Evolutionary conservation across 2,113 vertebrate genomes (phyloP).

Genomic region (Sinocyclocheilus anshuiensis): DNA sequence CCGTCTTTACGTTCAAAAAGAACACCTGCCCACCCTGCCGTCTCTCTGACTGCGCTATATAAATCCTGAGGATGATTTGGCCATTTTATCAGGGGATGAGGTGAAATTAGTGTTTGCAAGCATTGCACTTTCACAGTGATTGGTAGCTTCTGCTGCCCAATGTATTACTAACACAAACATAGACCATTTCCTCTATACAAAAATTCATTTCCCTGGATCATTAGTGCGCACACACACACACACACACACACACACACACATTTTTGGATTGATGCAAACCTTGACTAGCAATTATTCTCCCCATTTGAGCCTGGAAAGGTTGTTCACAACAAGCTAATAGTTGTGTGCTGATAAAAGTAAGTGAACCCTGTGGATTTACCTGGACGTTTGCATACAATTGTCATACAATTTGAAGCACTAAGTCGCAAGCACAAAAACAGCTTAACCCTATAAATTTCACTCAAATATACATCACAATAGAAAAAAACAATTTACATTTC

Average conservation of each 20-base stretch:
- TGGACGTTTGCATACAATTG: neutral
- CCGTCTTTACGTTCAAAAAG: neutral
- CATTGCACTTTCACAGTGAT: constrained; percentile 25
- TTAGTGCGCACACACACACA: neutral
- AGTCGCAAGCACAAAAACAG: neutral
- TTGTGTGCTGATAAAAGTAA: neutral
- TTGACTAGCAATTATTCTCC: neutral
- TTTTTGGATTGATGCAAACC: neutral
- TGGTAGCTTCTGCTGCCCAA: neutral
- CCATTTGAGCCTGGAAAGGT: neutral
- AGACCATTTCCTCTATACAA: neutral
- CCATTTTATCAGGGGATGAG: constrained; percentile 16
- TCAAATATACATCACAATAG: neutral
- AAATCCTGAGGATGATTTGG: constrained; percentile 27
- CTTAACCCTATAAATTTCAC: neutral
- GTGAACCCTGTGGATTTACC: neutral
- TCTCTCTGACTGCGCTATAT: neutral
- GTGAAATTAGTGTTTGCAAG: constrained; percentile 20
- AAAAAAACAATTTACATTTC: neutral
- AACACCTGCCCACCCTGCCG: neutral
- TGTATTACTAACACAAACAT: neutral
- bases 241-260: constrained; percentile 3
- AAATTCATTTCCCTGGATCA: neutral
- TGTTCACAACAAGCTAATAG: neutral
- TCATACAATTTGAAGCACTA: neutral